Percentiles rank a stretch among this genome's conserved stretches.
These are phyloP conservation scores for Lutraria rhynchaena DNA, from an alignment of 1,140 invertebrate genomes.

Conservation along the genomic window DNA sequence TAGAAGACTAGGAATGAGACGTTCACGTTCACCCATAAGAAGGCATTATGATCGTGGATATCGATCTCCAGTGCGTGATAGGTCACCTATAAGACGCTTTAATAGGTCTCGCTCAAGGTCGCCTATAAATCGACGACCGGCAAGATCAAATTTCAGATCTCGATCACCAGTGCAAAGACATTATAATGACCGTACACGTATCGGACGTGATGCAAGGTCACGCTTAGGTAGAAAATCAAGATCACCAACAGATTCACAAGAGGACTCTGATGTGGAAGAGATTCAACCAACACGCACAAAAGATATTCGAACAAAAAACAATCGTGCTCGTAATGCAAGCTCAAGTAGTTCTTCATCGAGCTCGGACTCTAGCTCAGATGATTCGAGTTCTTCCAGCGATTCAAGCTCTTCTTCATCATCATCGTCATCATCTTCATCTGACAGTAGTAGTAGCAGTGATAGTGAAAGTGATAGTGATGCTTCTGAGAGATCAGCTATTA, in stretches of 20 bases:
- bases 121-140: constrained; percentile 25
- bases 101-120: constrained; percentile 38
- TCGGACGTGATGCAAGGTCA: constrained; percentile 40
- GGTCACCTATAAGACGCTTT: constrained; percentile 36
- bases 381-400: constrained; percentile 12
- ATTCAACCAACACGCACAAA: background rate
- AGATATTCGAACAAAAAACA: background rate
- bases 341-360: constrained; percentile 40
- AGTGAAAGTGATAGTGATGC: constrained; percentile 57
- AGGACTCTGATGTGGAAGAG: constrained; percentile 12
- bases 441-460: constrained; percentile 32
- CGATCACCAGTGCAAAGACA: constrained; percentile 32
- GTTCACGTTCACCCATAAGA: constrained; percentile 41
- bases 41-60: constrained; percentile 18
- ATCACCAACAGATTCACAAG: constrained; percentile 35
- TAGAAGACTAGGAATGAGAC: background rate
- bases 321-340: background rate
- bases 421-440: constrained; percentile 23
- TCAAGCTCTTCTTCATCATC: constrained; percentile 40
- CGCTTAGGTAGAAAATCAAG: constrained; percentile 38
- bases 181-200: constrained; percentile 14
- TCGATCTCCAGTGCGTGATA: constrained; percentile 29
- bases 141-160: constrained; percentile 27
- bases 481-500: constrained; percentile 39
- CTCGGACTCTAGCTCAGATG: constrained; percentile 10